phyloP scores from a whole-genome alignment of 2,888 invertebrate species.

The Sthenelais limicola region DNA sequence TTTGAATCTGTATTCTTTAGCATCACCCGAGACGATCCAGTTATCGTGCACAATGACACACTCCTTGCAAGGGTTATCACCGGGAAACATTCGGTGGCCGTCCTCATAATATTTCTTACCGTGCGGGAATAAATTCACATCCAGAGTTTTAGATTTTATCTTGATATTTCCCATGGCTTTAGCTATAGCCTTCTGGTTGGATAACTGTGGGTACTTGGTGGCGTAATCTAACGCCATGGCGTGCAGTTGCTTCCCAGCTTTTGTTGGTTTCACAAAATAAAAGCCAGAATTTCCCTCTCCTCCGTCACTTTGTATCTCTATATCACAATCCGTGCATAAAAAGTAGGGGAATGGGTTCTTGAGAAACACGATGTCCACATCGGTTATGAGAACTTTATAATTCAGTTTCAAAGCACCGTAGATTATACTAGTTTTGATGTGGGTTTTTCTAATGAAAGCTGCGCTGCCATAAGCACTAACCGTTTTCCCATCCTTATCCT shows the following conservation, averaged over 20 bases:
- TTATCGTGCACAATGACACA: slow-evolving; percentile 52
- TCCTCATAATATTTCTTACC: slow-evolving; percentile 51
- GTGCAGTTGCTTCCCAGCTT: slow-evolving; percentile 42
- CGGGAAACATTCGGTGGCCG: slow-evolving; percentile 25
- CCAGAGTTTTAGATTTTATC: slow-evolving; percentile 40
- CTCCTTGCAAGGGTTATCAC: slow-evolving; percentile 26
- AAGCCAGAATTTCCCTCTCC: slow-evolving; percentile 51
- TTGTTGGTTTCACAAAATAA: slow-evolving; percentile 44
- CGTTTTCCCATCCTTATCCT: slow-evolving; percentile 13
- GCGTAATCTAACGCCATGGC: slow-evolving; percentile 27
- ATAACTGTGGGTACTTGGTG: background rate
- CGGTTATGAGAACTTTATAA: slow-evolving; percentile 46
- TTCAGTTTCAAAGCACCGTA: slow-evolving; percentile 45
- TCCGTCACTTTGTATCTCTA: slow-evolving; percentile 49
- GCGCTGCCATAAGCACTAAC: slow-evolving; percentile 46
- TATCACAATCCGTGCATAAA: slow-evolving; percentile 49
- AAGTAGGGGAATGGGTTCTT: slow-evolving; percentile 50
- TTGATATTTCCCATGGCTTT: slow-evolving; percentile 15
- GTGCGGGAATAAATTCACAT: slow-evolving; percentile 45
- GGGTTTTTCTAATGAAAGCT: slow-evolving; percentile 47
- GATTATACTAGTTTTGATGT: slow-evolving; percentile 50
- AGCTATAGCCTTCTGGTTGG: slow-evolving; percentile 43
- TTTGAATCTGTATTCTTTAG: slow-evolving; percentile 51
- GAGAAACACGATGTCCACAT: slow-evolving; percentile 51
- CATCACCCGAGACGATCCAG: slow-evolving; percentile 49